Percentiles rank a stretch among this genome's conserved stretches.
Conservation (phyloP, 2,888 invertebrate species). For the Acronicta alni region DNA sequence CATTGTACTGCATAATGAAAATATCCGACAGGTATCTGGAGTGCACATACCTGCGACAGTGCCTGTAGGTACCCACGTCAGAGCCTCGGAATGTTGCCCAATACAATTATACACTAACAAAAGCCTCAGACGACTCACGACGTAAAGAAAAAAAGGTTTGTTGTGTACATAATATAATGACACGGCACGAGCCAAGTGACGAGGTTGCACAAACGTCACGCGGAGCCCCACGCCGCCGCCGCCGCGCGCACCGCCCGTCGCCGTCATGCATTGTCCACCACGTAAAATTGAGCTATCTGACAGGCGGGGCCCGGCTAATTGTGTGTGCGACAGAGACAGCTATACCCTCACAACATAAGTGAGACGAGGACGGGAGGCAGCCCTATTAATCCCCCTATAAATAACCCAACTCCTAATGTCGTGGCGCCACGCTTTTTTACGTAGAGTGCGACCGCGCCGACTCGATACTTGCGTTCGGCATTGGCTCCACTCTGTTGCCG, state of each 20-base stretch:
- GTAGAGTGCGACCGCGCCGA: slow-evolving; percentile 58
- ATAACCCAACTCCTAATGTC: slow-evolving; percentile 80
- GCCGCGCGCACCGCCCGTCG: not conserved
- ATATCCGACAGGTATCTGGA: not conserved
- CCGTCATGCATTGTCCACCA: slow-evolving; percentile 22
- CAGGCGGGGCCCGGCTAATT: slow-evolving; percentile 73
- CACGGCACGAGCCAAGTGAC: slow-evolving; percentile 43
- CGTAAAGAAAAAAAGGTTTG: slow-evolving; percentile 25
- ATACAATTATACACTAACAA: slow-evolving; percentile 1
- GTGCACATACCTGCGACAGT: slow-evolving; percentile 7
- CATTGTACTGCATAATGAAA: not conserved
- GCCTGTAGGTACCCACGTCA: slow-evolving; percentile 15
- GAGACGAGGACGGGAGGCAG: slow-evolving; percentile 60
- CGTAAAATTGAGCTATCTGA: slow-evolving; percentile 63
- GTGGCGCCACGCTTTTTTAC: slow-evolving; percentile 82
- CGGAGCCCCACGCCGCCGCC: not conserved
- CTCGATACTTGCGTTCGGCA: slow-evolving; percentile 66
- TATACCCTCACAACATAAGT: slow-evolving; percentile 17
- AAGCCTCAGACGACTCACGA: slow-evolving; percentile 10
- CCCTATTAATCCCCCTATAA: slow-evolving; percentile 79
- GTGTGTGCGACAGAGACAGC: slow-evolving; percentile 62
- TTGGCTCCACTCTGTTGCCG: slow-evolving; percentile 19
- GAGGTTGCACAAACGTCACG: slow-evolving; percentile 43
- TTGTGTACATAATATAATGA: slow-evolving; percentile 17
- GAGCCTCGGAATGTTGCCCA: slow-evolving; percentile 24